Evolutionary conservation across 2,113 vertebrate genomes (phyloP).

Genomic region (Oncorhynchus gorbuscha): DNA sequence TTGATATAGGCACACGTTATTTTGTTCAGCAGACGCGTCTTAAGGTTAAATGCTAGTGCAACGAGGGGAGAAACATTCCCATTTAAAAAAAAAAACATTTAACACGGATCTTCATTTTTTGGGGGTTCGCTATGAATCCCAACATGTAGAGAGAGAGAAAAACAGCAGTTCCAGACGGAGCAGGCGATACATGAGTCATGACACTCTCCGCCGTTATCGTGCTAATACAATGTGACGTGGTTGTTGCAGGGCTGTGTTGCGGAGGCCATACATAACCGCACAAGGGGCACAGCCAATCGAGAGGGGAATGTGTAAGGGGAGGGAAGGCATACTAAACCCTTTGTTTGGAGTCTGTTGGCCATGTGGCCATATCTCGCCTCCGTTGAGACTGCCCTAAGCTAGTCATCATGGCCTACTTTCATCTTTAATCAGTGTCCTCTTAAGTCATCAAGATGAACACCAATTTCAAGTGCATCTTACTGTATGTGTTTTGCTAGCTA

Average conservation of each 20-base stretch:
- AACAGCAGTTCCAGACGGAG: neutral
- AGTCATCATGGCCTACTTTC: conserved; percentile 66
- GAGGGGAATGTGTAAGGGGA: conserved; percentile 42
- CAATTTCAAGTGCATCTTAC: conserved; percentile 34
- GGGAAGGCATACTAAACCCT: conserved; percentile 56
- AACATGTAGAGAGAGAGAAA: neutral
- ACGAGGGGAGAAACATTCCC: neutral
- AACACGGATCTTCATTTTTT: neutral
- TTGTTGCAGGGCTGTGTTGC: conserved; percentile 61
- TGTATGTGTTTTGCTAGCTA: conserved; percentile 27
- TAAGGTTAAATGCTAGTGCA: neutral
- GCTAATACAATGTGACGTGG: conserved; percentile 68
- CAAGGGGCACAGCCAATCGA: conserved; percentile 61
- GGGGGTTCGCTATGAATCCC: neutral
- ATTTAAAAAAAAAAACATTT: neutral
- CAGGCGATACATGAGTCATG: neutral
- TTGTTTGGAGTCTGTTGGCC: conserved; percentile 64
- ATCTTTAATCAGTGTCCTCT: conserved; percentile 71
- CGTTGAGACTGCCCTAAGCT: conserved; percentile 48
- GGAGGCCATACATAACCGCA: conserved; percentile 59
- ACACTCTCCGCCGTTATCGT: neutral
- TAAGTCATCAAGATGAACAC: conserved; percentile 54
- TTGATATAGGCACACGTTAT: no score
- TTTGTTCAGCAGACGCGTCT: neutral
- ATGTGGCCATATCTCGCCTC: conserved; percentile 51